These are phyloP conservation scores for Paracyclopina nana DNA, from an alignment of 1,140 invertebrate genomes.

Conservation along the genomic window DNA sequence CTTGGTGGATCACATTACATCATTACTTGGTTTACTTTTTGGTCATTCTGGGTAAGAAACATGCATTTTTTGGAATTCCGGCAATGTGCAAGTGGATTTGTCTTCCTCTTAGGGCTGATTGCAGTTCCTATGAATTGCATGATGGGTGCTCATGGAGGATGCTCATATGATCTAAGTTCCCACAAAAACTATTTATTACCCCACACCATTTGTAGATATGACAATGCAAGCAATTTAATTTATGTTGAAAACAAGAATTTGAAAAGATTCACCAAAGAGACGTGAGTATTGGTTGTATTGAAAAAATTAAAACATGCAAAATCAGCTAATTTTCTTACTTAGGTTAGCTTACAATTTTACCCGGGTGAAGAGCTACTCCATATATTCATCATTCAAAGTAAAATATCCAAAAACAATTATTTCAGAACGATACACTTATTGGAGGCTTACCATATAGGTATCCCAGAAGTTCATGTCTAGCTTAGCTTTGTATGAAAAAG, in stretches of 20 bases:
- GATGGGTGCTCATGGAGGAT: neutral
- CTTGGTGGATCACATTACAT: neutral
- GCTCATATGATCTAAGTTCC: neutral
- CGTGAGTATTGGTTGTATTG: neutral
- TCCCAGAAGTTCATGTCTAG: neutral
- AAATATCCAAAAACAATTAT: neutral
- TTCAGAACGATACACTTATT: neutral
- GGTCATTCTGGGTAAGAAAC: neutral
- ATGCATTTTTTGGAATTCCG: neutral
- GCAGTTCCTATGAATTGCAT: neutral
- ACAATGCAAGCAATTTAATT: neutral
- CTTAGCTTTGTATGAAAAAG: neutral
- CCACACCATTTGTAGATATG: neutral
- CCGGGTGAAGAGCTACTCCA: neutral
- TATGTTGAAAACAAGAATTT: slow-evolving; percentile 1
- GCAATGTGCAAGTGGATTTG: neutral
- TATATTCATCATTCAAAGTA: neutral
- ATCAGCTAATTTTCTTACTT: neutral
- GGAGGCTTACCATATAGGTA: neutral
- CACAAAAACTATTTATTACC: neutral
- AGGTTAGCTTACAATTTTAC: neutral
- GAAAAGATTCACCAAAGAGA: neutral
- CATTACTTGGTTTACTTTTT: neutral
- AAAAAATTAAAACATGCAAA: neutral
- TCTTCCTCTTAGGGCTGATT: neutral